Evolutionary conservation across 64 coral and sea anemone genomes (phyloP).

Genomic region (Actinia tenebrosa): DNA sequence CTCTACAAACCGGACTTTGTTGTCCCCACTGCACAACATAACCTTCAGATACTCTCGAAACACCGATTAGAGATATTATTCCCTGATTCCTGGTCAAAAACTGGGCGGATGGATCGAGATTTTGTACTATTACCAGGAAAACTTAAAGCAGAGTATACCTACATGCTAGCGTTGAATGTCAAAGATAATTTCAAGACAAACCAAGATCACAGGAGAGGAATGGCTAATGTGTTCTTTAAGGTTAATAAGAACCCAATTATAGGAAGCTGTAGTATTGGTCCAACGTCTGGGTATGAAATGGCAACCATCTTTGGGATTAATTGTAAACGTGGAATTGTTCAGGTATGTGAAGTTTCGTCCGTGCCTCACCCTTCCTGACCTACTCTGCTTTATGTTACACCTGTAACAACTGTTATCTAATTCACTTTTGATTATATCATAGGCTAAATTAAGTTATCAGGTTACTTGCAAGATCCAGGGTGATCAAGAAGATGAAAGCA

Average conservation of each 20-base stretch:
- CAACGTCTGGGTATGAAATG: background rate
- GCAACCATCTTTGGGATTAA: background rate
- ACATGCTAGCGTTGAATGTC: slow-evolving; percentile 11
- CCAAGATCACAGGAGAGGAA: slow-evolving; percentile 2
- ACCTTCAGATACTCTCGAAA: background rate
- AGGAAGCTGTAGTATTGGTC: background rate
- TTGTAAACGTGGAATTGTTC: background rate
- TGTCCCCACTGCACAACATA: background rate
- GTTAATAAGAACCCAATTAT: slow-evolving; percentile 3
- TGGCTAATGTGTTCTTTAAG: slow-evolving; percentile 23
- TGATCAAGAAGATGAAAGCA: background rate
- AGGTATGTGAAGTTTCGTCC: background rate
- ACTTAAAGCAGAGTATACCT: background rate
- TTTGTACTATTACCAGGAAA: background rate
- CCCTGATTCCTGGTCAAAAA: background rate
- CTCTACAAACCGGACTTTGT: background rate
- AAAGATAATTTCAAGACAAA: background rate
- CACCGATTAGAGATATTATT: background rate
- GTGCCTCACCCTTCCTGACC: no score
- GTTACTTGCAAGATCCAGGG: background rate
- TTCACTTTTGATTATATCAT: background rate
- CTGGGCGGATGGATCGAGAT: background rate
- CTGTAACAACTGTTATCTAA: background rate
- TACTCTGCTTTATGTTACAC: background rate
- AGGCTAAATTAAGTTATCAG: background rate